phyloP scores from a whole-genome alignment of 1,140 invertebrate species.

The Augochlora pura region DNA sequence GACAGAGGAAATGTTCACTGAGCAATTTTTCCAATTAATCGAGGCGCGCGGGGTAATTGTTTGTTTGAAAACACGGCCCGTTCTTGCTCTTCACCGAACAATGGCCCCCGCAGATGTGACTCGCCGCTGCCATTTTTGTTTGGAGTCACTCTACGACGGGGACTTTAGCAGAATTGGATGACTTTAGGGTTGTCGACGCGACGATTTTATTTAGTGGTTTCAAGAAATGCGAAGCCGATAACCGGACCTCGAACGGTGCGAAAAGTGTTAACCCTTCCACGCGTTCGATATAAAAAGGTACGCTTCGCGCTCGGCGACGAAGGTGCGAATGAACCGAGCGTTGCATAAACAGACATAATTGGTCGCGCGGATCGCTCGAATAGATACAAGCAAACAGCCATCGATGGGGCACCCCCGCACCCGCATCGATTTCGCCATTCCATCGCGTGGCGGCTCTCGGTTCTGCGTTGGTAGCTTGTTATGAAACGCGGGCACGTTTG shows the following conservation, averaged over 20 bases:
- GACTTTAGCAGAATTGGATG: no score
- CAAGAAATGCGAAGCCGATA: no score
- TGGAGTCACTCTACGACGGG: not conserved
- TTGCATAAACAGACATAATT: slow-evolving; percentile 71
- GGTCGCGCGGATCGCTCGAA: slow-evolving; percentile 62
- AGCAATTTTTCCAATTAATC: slow-evolving; percentile 61
- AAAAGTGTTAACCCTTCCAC: no score
- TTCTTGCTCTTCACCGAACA: not conserved
- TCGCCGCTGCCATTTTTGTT: not conserved
- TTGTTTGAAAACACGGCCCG: slow-evolving; percentile 72
- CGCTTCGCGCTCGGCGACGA: not conserved
- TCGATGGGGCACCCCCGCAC: slow-evolving; percentile 47
- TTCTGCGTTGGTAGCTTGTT: slow-evolving; percentile 69
- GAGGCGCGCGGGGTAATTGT: slow-evolving; percentile 35
- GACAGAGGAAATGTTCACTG: slow-evolving; percentile 60
- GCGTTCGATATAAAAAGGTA: not conserved
- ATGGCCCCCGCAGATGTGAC: slow-evolving; percentile 9
- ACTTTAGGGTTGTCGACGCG: no score
- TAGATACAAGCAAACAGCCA: slow-evolving; percentile 66
- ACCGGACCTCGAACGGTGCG: no score
- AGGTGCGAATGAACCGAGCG: slow-evolving; percentile 54
- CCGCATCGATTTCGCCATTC: slow-evolving; percentile 33
- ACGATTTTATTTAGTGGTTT: no score
- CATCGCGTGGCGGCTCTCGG: not conserved
- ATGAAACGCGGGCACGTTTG: slow-evolving; percentile 65